Evolutionary conservation across 1,140 invertebrate genomes (phyloP), one percentile per base, ranked within the genome.

Genomic region (Colletes gigas): DNA sequence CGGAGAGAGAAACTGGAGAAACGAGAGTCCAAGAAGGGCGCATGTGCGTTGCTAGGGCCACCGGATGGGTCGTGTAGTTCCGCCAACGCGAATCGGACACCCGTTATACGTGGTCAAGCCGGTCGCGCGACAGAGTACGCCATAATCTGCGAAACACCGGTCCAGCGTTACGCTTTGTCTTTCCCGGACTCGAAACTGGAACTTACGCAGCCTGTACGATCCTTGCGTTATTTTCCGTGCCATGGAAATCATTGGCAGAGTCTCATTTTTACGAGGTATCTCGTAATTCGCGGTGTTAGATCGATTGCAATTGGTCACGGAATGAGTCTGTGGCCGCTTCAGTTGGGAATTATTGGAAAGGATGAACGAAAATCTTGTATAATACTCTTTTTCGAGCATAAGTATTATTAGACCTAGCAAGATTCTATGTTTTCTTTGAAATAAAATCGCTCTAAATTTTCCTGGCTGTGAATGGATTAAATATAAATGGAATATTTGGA

Each of bases 31-130:
- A 78, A 90, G 86, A 91, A 92, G 91, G 91, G 93, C 93, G 93
- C 93, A 93, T 93, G 93, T 93, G 91, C 92, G 93, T 93, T 93
- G 92, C 92, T 92, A 93, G 90, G 93, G 93, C 91, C 90, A 88
- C 90, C 89, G 91, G 90, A 92, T 92, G 89, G 90, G 88, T 92
- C 90, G 91, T 30, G 41, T 59, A 59, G 66, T 84, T 60, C 57
- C 55, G 62, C 60, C 41, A 55, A 55, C 88, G 86, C 84, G 86
- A 91, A 91, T 90, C 89, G 82, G 70, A 82, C 88, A 85, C 83
- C 88, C 81, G 81, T 67, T 81, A 86, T 85, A 81, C 67, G 52
- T 50, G 83, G 57, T 79, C 81, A 72, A 21, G 62, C 68, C 30
- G 8, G 44, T 47, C 10, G 47, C n/a, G 44, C 54, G 19, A 62